These are phyloP conservation scores for Otolemur crassicaudatus DNA, from an alignment of 2,797 vertebrate genomes.

Conservation along the genomic window DNA sequence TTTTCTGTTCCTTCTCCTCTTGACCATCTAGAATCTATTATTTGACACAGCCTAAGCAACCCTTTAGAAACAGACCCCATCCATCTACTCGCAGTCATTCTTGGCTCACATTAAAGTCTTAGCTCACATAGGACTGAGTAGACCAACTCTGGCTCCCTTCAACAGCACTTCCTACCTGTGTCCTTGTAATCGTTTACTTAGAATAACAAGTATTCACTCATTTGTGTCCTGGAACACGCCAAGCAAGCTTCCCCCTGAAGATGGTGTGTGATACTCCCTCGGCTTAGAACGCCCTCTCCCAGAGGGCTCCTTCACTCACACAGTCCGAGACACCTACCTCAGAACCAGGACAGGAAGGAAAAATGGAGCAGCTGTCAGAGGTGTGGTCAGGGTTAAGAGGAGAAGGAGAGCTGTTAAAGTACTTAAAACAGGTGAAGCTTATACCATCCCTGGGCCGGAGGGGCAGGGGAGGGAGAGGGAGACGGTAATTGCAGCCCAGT, in stretches of 20 bases:
- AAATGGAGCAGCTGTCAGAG: not conserved
- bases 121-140: no score
- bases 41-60: not conserved
- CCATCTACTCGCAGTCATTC: not conserved
- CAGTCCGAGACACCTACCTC: not conserved
- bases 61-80: not conserved
- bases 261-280: not conserved
- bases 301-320: not conserved
- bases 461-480: not conserved
- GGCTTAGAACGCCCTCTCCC: not conserved
- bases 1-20: not conserved
- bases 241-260: not conserved
- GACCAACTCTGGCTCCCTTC: not conserved
- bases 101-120: not conserved
- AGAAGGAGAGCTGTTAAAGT: not conserved
- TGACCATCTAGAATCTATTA: not conserved
- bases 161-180: not conserved
- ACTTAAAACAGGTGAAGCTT: not conserved
- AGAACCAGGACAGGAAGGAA: not conserved
- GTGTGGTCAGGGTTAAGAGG: no score
- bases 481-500: no score
- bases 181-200: not conserved
- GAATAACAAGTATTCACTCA: not conserved
- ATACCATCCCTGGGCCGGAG: not conserved
- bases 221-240: not conserved